phyloP scores from a whole-genome alignment of 1,140 invertebrate species.

The Hypothenemus hampei region DNA sequence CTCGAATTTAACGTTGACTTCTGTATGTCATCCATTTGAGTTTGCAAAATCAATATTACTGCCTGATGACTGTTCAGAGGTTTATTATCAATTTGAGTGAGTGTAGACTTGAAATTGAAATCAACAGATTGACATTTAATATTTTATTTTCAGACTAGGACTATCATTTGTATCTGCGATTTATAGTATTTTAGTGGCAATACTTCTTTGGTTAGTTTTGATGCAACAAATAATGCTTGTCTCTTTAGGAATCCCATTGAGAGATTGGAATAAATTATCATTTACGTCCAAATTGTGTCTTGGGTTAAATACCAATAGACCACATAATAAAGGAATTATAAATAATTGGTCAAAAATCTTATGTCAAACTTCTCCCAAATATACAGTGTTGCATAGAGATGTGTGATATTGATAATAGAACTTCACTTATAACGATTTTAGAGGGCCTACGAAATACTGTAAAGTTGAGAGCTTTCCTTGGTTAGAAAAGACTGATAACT shows the following conservation, averaged over 20 bases:
- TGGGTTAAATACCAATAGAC: constrained; percentile 30
- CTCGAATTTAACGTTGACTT: constrained; percentile 65
- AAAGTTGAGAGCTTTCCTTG: background rate
- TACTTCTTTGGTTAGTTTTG: constrained; percentile 29
- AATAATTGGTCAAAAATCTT: constrained; percentile 37
- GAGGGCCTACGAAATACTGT: background rate
- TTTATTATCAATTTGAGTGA: constrained; percentile 63
- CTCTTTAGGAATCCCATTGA: constrained; percentile 35
- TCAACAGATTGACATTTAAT: constrained; percentile 1
- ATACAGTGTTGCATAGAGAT: constrained; percentile 15
- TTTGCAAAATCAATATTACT: constrained; percentile 58
- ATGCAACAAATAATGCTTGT: constrained; percentile 37
- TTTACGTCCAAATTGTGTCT: constrained; percentile 32
- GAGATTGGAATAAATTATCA: constrained; percentile 36
- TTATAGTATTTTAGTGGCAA: constrained; percentile 37
- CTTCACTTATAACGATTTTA: background rate
- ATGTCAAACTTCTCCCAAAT: constrained; percentile 15
- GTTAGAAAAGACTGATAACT: background rate
- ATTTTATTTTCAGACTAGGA: constrained; percentile 36
- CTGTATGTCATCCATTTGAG: constrained; percentile 64
- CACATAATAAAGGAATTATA: constrained; percentile 33
- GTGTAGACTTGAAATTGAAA: constrained; percentile 35
- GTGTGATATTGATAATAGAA: background rate
- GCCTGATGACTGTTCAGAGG: constrained; percentile 67
- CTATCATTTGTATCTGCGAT: constrained; percentile 40